These are phyloP conservation scores for Cataglyphis rosenhaueri DNA, from an alignment of 2,888 invertebrate genomes.

Conservation along the genomic window DNA sequence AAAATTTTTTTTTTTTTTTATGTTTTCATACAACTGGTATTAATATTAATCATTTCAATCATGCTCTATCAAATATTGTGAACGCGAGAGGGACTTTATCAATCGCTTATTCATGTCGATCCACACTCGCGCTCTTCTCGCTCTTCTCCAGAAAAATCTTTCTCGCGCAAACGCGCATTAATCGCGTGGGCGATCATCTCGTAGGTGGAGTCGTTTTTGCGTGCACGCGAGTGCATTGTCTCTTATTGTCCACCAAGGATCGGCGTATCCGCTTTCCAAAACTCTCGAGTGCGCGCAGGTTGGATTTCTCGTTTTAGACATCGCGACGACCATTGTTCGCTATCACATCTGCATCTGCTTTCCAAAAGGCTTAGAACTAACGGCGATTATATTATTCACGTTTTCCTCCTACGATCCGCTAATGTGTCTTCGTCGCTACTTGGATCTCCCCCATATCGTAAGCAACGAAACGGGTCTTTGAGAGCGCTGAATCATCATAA, in stretches of 20 bases:
- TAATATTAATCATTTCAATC: neutral
- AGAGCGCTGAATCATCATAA: conserved; percentile 33
- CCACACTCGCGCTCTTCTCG: conserved; percentile 48
- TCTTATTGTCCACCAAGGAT: conserved; percentile 64
- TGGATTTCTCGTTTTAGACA: conserved; percentile 50
- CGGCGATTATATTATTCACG: conserved; percentile 56
- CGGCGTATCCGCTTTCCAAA: conserved; percentile 66
- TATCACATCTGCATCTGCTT: conserved; percentile 56
- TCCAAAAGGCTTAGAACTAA: conserved; percentile 52
- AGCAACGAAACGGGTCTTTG: conserved; percentile 12
- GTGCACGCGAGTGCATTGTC: conserved; percentile 73
- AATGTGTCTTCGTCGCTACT: conserved; percentile 53
- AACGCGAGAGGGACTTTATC: conserved; percentile 35
- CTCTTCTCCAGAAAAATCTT: conserved; percentile 52
- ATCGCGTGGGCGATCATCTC: conserved; percentile 70
- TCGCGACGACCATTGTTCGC: conserved; percentile 48
- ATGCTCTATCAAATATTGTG: conserved; percentile 14
- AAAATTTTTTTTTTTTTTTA: conserved; percentile 1
- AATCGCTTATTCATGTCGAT: conserved; percentile 29
- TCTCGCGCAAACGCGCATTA: conserved; percentile 47
- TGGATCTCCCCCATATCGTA: conserved; percentile 27
- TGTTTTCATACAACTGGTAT: neutral
- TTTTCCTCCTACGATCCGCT: conserved; percentile 51
- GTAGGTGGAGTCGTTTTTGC: conserved; percentile 73
- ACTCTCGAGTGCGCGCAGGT: conserved; percentile 48